phyloP scores from a whole-genome alignment of 64 coral and sea anemone species.

The Actinia equina region DNA sequence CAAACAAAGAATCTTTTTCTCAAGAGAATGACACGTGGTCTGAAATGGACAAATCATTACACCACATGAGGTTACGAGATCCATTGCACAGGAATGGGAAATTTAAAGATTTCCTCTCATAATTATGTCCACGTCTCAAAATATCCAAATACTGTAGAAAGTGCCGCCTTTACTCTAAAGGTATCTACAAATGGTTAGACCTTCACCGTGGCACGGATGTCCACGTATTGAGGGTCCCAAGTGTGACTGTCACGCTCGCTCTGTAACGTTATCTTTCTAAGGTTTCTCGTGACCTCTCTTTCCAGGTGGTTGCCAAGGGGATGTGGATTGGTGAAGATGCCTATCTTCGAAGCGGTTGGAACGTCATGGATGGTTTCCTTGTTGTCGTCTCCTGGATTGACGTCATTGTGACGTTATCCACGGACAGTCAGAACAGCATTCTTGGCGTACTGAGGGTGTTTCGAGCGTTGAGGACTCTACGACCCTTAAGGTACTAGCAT shows the following conservation, averaged over 20 bases:
- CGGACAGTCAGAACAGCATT: constrained; percentile 74
- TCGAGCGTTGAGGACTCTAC: constrained; percentile 84
- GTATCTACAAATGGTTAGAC: too few relatives aligned
- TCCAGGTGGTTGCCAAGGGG: constrained; percentile 76
- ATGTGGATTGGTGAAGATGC: constrained; percentile 63
- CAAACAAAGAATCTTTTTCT: too few relatives aligned
- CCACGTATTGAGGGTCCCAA: too few relatives aligned
- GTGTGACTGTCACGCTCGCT: not conserved
- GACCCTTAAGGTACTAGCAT: constrained; percentile 72
- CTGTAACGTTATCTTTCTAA: not conserved
- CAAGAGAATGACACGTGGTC: too few relatives aligned
- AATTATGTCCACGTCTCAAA: too few relatives aligned
- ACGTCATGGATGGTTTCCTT: constrained; percentile 94
- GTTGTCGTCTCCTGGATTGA: constrained; percentile 93
- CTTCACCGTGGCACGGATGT: not conserved
- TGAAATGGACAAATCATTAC: too few relatives aligned
- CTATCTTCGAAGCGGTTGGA: constrained; percentile 88
- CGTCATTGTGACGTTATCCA: constrained; percentile 80
- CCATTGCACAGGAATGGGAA: too few relatives aligned
- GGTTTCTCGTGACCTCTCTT: not conserved
- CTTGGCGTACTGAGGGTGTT: constrained; percentile 94
- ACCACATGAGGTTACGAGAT: too few relatives aligned
- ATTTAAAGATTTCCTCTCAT: too few relatives aligned
- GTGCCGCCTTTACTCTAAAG: too few relatives aligned
- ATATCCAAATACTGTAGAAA: too few relatives aligned